These are phyloP conservation scores for Nycticryphes semicollaris DNA, from an alignment of 2,113 vertebrate genomes.

Conservation along the genomic window DNA sequence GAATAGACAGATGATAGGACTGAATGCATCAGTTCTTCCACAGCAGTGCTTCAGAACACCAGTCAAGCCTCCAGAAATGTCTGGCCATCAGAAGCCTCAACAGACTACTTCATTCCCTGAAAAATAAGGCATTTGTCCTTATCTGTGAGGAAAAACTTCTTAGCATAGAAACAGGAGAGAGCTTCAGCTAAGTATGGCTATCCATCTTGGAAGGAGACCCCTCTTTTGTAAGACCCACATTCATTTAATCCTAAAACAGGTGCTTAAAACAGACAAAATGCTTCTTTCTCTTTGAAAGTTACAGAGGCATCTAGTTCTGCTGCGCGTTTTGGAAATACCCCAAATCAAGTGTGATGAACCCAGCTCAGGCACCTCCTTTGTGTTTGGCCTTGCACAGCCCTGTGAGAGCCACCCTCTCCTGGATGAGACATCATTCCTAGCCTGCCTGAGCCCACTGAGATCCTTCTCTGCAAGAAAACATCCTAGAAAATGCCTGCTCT, in stretches of 20 bases:
- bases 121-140: neutral
- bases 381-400: neutral
- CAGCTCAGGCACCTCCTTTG: rapidly evolving
- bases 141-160: neutral
- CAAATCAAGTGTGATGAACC: neutral
- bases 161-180: neutral
- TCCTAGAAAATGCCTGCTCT: no score
- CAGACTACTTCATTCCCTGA: neutral
- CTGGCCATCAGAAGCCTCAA: neutral
- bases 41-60: neutral
- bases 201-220: neutral
- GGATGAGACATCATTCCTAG: neutral
- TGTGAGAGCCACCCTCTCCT: neutral
- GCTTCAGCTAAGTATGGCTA: neutral
- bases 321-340: neutral
- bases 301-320: neutral
- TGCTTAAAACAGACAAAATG: neutral
- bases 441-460: neutral
- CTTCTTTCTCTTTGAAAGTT: neutral
- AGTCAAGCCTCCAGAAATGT: neutral
- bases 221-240: neutral
- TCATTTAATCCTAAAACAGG: neutral
- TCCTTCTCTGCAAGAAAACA: no score
- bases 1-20: neutral
- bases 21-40: neutral